Base-by-base conservation (phyloP, 2,113 vertebrate species). In the Aythya baeri region DNA sequence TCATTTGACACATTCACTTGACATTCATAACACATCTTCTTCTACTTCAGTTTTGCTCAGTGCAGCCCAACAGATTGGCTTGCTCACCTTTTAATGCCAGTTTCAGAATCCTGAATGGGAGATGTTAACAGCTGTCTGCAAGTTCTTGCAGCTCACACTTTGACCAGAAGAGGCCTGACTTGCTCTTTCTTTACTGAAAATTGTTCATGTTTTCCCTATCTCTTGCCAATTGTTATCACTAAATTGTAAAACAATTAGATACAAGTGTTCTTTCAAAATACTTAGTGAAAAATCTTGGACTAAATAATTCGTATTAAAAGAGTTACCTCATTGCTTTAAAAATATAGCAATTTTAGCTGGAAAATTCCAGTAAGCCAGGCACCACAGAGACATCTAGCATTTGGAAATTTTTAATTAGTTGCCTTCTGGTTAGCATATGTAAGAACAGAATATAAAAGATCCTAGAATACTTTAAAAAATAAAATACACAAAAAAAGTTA, bases 121-220 rank as follows among this genome's bases (percentile, higher is more conserved):
- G 36, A 22, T 58, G 52, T 74, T 74, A 31, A n/a, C 82, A 50
- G 31, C 41, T 88, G 41, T 29, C 50, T 83, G 44, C 68, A 55
- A 61, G 41, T 70, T 70, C 89, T 81, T 96, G 95, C 93, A 97
- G 61, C 89, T 93, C 93, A 77, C 75, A 9, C n/a, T 94, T 70
- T 94, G 79, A 61, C 94, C 95, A 97, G 91, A 88, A 96, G 95
- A 94, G 84, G 96, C 91, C 95, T 61, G 72, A 91, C 94, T 96
- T 96, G 71, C 75, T 85, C 93, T 94, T 94, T 92, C 62, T 16
- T 11, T 74, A 2, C 8, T 83, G 67, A 93, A 93, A 86, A 80
- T 23, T 55, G 36, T 22, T 94, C 20, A 2, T 17, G 15, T 49
- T 63, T 90, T 90, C 34, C 81, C 21, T 1, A 0, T 74, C 74